Conservation (phyloP, 2,888 invertebrate genomes). For the Pyralis farinalis region DNA sequence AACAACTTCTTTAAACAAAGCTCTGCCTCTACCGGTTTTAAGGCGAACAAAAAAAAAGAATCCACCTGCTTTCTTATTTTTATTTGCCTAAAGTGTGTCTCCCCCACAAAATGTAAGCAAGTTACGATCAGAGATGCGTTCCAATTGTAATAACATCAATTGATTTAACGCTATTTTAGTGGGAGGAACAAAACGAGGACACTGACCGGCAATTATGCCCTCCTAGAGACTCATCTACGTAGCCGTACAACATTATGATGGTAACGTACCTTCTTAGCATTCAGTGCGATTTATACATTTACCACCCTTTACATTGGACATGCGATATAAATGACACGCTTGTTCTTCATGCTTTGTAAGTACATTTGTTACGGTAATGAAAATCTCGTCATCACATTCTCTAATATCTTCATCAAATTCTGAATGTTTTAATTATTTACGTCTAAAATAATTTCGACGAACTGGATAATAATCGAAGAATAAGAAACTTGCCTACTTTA, state of each 20-base stretch:
- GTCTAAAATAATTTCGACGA: slow-evolving; percentile 29
- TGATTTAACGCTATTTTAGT: slow-evolving; percentile 79
- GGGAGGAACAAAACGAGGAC: slow-evolving; percentile 74
- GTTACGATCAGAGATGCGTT: slow-evolving; percentile 63
- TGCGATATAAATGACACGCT: slow-evolving; percentile 7
- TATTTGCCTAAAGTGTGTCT: slow-evolving; percentile 34
- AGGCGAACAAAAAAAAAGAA: slow-evolving; percentile 29
- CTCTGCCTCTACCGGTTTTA: slow-evolving; percentile 22
- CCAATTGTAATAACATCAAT: slow-evolving; percentile 79
- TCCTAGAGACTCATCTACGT: slow-evolving; percentile 59
- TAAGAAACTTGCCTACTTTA: slow-evolving; percentile 69
- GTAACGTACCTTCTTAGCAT: slow-evolving; percentile 20
- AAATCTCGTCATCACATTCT: not conserved
- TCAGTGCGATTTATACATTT: not conserved
- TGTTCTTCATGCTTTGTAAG: not conserved
- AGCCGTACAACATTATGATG: slow-evolving; percentile 21
- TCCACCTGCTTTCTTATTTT: slow-evolving; percentile 44
- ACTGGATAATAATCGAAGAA: slow-evolving; percentile 54
- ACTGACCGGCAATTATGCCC: slow-evolving; percentile 77
- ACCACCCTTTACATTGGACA: slow-evolving; percentile 8
- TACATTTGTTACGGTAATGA: not conserved
- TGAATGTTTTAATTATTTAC: not conserved
- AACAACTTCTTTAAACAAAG: slow-evolving; percentile 18
- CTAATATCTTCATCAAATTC: not conserved
- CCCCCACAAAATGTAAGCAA: slow-evolving; percentile 50